Conservation (phyloP, 1,140 invertebrate genomes). For the Drosophila funebris region DNA sequence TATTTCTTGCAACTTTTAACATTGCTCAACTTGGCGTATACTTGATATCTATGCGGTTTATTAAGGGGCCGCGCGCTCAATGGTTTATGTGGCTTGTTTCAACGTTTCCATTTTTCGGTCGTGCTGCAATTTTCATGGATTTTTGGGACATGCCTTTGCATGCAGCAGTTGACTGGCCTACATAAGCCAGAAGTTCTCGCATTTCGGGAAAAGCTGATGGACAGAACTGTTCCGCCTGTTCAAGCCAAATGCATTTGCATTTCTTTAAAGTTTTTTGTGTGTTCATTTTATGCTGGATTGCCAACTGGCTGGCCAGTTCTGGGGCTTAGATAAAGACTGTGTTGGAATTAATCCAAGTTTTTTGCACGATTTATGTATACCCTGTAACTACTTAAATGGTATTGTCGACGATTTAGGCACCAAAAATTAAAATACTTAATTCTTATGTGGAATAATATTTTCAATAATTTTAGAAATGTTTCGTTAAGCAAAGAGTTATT, state of each 20-base stretch:
- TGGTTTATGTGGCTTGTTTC: slow-evolving; percentile 44
- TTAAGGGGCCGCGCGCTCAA: slow-evolving; percentile 14
- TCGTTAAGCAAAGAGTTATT: not conserved
- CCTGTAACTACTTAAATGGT: not conserved
- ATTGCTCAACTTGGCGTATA: slow-evolving; percentile 51
- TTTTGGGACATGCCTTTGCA: slow-evolving; percentile 11
- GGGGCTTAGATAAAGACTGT: slow-evolving; percentile 60
- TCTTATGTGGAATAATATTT: not conserved
- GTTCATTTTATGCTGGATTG: slow-evolving; percentile 17
- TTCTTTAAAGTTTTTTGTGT: slow-evolving; percentile 19
- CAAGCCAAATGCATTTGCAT: slow-evolving; percentile 61
- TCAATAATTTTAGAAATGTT: not conserved
- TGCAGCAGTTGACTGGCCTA: slow-evolving; percentile 18
- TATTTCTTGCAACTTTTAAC: not conserved
- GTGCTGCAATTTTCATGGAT: slow-evolving; percentile 24
- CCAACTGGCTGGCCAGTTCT: slow-evolving; percentile 50
- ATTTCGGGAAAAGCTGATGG: slow-evolving; percentile 20
- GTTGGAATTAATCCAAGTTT: slow-evolving; percentile 51
- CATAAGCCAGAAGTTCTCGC: slow-evolving; percentile 10
- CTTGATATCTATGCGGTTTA: slow-evolving; percentile 50
- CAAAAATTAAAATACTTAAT: no score
- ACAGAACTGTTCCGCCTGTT: slow-evolving; percentile 25
- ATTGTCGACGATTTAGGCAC: no score
- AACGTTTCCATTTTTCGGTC: not conserved
- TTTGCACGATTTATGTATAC: slow-evolving; percentile 1